These are phyloP conservation scores for Peromyscus californicus DNA, from an alignment of 2,113 vertebrate genomes.

Conservation along the genomic window DNA sequence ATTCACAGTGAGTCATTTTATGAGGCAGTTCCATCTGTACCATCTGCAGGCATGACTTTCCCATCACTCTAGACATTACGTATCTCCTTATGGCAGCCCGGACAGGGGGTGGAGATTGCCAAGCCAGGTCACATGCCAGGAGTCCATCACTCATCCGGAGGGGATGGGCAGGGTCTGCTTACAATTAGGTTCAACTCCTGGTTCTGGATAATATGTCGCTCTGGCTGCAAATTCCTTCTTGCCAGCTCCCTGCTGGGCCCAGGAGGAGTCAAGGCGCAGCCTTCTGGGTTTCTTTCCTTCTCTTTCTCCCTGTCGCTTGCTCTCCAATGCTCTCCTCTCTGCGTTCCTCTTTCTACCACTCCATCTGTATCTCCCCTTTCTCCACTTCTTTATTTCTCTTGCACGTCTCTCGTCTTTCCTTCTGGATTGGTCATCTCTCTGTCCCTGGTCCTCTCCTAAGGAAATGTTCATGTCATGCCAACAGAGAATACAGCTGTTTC, in stretches of 20 bases:
- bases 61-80: slow-evolving; percentile 91
- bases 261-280: slow-evolving; percentile 85
- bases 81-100: slow-evolving; percentile 88
- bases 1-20: slow-evolving; percentile 92
- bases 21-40: slow-evolving; percentile 87
- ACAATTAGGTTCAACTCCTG: slow-evolving; percentile 90
- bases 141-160: slow-evolving; percentile 89
- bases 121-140: slow-evolving; percentile 90
- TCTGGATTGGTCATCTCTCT: slow-evolving; percentile 61
- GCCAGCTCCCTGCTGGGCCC: slow-evolving; percentile 91
- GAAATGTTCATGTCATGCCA: slow-evolving; percentile 77
- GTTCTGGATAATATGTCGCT: slow-evolving; percentile 88
- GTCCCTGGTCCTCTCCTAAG: slow-evolving; percentile 64
- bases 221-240: slow-evolving; percentile 90
- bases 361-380: neutral
- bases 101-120: slow-evolving; percentile 86
- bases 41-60: slow-evolving; percentile 89
- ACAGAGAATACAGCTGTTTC: slow-evolving; percentile 81
- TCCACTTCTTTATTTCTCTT: neutral
- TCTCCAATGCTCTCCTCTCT: slow-evolving; percentile 42
- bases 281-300: slow-evolving; percentile 75
- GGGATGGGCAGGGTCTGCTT: slow-evolving; percentile 90
- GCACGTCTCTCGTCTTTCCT: neutral
- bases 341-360: slow-evolving; percentile 63
- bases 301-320: slow-evolving; percentile 29